Evolutionary conservation across 1,140 invertebrate species (phyloP), one percentile per base, ranked within the genome.

Genomic region (Hyles vespertilio): DNA sequence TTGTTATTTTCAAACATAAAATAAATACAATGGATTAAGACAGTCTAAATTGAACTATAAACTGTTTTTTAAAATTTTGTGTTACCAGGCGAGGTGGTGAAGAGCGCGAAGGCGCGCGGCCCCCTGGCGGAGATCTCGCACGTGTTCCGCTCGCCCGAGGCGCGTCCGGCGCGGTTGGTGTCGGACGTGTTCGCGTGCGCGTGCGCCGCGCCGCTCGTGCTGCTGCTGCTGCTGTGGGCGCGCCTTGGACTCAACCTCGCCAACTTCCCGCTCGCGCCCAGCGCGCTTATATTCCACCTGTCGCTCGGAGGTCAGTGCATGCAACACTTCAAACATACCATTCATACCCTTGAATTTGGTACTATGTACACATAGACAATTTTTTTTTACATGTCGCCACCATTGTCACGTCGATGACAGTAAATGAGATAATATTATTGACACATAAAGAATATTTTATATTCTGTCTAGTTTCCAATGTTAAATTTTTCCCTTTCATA

Each of bases 181-280:
- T 99, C 98, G 0, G 94, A 97, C 80, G 91, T 97, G 33, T 99
- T 99, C 85, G 98, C 97, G 53, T 92, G 92, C 22, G 89, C 99
- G 3, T 95, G 95, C 61, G 88, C 95, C 10, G 90, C 95, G 45
- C 98, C 98, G 32, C 81, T 99, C 61, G 80, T 98, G 40, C 77
- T 99, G 62, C 91, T 99, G 11, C 89, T 99, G 40, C 87, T 94
- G 68, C 89, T 98, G 77, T 99, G 98, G 98, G 88, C 91, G 2
- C 94, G 93, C 77, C 91, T 99, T 64, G 95, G 97, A 58, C 92
- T 97, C 22, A 99, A 99, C 87, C 91, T 99, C 46, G 93, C 93
- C 5, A 95, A 95, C 81, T 96, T 98, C 76, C 94, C 94, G 2
- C 83, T 95, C 56, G 93, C 94, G 9, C 76, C 96, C 7, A 95